Evolutionary conservation across 1,140 invertebrate genomes (phyloP), one percentile per base, ranked within the genome.

Genomic region (Radopholus similis): DNA sequence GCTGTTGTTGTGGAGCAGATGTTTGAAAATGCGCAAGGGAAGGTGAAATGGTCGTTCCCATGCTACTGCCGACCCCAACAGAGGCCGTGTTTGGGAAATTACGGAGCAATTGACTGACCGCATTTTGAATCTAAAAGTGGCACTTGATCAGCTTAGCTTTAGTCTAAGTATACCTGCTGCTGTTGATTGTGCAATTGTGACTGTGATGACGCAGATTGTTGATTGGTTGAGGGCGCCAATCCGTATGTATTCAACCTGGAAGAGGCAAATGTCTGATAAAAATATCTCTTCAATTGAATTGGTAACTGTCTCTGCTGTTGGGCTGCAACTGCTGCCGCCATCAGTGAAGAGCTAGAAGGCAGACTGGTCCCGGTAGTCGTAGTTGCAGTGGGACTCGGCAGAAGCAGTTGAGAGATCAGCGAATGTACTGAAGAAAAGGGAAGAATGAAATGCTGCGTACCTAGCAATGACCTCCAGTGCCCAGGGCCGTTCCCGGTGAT

Each of bases 121-220:
- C 59, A 47, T 62, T 62, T 47, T 62, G 59, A 47, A 62, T 4
- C 59, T 62, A 32, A 18, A 53, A 53, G 23, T 23, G 11, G 18
- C 28, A 47, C 30, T 18, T n/a, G n/a, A 62, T 44, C 40, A 21
- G n/a, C 15, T 62, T 44, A n/a, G 26, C 23, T 15, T 23, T 56
- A 37, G 34, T 28, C 21, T 34, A 57, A 32, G 11, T 8, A 2
- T 42, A 62, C 59, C 9, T 62, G 59, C 18, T 62, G 59, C 11
- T 62, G 59, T 62, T 62, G 59, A 8, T 42, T 9, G 47, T 51
- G 38, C 40, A 62, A 40, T 42, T 62, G 59, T 13, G 40, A 40
- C 49, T 62, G 59, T 62, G 40, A 40, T 62, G 40, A 30, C 18
- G 58, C 11, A 1, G 21, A 40, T 32, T 49, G 40, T 26, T 62